Evolutionary conservation across 2,797 vertebrate species (phyloP), one percentile per base, ranked within the genome.

Genomic region (Tiaroga cobitis): DNA sequence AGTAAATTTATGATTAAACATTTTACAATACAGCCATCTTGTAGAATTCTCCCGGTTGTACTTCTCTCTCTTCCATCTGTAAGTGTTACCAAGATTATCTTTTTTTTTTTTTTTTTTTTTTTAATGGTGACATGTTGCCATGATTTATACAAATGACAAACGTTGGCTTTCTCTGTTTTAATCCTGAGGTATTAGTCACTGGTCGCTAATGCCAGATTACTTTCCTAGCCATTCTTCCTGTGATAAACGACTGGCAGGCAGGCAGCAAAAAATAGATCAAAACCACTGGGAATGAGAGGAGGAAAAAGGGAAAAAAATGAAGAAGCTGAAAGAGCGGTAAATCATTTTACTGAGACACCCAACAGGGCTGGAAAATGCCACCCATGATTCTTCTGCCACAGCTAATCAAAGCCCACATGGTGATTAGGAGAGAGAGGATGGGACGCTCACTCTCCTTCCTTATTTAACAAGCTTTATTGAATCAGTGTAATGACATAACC

Each of bases 181-280:
- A 89, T 89, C 88, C 89, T 79, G 90, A 90, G 91, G 90, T 93
- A 93, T 93, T 92, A 92, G 91, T 93, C 92, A 92, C 91, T 90
- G 91, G 91, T 90, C 87, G 92, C 94, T 95, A 94, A 95, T 93
- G 94, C 93, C 93, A 93, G 90, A 94, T 94, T 92, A 94, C 93
- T 93, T 93, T 92, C 92, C 88, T 90, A 76, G 91, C 92, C 91
- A 89, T 93, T 94, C 93, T 90, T 90, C 89, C 84, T 54, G 79
- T 95, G 93, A 95, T 94, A 92, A 95, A 95, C 89, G 94, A 92
- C 92, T 88, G 89, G 83, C 83, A 93, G 92, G 93, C 90, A 89
- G 63, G 92, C 93, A 87, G 92, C 94, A 94, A 95, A 94, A 95
- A 92, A 94, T 93, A 93, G 93, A 95, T 94, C 93, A 95, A 94